Conservation (phyloP, 2,113 vertebrate species). For the Stigmatopora nigra region DNA sequence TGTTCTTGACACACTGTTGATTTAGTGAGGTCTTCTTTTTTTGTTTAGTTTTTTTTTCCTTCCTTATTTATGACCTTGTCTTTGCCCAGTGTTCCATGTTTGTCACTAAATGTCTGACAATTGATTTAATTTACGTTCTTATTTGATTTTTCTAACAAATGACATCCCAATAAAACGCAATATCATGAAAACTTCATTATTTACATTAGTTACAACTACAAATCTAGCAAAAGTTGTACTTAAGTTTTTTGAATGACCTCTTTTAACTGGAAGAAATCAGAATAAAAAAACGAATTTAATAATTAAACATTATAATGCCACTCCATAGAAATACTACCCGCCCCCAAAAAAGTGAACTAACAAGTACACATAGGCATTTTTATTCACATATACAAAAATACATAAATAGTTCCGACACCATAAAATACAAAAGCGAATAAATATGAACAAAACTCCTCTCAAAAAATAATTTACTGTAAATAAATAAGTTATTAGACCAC, state of each 20-base stretch:
- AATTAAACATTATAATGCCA: too few relatives aligned
- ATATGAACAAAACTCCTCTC: background rate
- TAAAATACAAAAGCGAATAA: background rate
- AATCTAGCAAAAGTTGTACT: background rate
- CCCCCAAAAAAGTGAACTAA: background rate
- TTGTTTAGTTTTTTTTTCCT: background rate
- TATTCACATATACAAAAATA: background rate
- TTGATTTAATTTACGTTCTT: slow-evolving; percentile 27
- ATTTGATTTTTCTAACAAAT: background rate
- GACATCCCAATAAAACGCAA: background rate
- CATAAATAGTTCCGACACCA: background rate
- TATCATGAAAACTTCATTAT: background rate
- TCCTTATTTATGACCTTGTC: background rate
- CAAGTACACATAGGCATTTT: background rate
- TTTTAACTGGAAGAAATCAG: too few relatives aligned
- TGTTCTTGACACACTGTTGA: background rate
- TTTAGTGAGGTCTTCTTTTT: background rate
- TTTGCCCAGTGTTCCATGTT: slow-evolving; percentile 20
- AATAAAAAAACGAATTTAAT: too few relatives aligned
- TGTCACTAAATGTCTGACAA: slow-evolving; percentile 47
- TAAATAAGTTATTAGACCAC: background rate
- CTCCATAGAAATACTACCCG: too few relatives aligned
- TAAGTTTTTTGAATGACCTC: too few relatives aligned
- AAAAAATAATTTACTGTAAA: background rate
- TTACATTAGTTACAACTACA: background rate